Evolutionary conservation across 1,140 invertebrate species (phyloP), one percentile per base, ranked within the genome.

Genomic region (Leguminivora glycinivorella): DNA sequence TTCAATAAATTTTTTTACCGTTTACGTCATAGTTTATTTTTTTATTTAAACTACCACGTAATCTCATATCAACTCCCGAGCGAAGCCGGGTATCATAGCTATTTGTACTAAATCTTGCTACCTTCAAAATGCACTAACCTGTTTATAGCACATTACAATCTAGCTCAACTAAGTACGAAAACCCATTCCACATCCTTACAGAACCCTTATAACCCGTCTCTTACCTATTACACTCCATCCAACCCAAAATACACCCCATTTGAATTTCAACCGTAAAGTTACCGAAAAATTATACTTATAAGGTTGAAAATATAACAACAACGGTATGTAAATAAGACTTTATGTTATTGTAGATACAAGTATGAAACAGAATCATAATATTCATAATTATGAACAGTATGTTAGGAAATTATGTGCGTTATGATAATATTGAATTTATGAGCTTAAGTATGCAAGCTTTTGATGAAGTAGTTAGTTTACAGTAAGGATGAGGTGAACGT

Each of bases 381-480:
- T 52, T 52, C 47, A 52, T 52, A 52, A 52, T 52, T 52, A 52
- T 19, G 9, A 52, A 22, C n/a, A n/a, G n/a, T n/a, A n/a, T n/a
- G n/a, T n/a, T n/a, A n/a, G n/a, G n/a, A n/a, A n/a, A n/a, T n/a
- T n/a, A n/a, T n/a, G n/a, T n/a, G n/a, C n/a, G n/a, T n/a, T n/a
- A n/a, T n/a, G n/a, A n/a, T n/a, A n/a, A n/a, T n/a, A n/a, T n/a
- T n/a, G n/a, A n/a, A n/a, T n/a, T n/a, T n/a, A n/a, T n/a, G n/a
- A n/a, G n/a, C n/a, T n/a, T n/a, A n/a, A n/a, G n/a, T n/a, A n/a
- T n/a, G n/a, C n/a, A n/a, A n/a, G n/a, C n/a, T n/a, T n/a, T n/a
- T n/a, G n/a, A n/a, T n/a, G n/a, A n/a, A n/a, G n/a, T n/a, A n/a
- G n/a, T n/a, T n/a, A n/a, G n/a, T n/a, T n/a, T n/a, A n/a, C n/a